These are phyloP conservation scores for Ageneiosus marmoratus DNA, from an alignment of 2,113 vertebrate genomes.

Conservation along the genomic window DNA sequence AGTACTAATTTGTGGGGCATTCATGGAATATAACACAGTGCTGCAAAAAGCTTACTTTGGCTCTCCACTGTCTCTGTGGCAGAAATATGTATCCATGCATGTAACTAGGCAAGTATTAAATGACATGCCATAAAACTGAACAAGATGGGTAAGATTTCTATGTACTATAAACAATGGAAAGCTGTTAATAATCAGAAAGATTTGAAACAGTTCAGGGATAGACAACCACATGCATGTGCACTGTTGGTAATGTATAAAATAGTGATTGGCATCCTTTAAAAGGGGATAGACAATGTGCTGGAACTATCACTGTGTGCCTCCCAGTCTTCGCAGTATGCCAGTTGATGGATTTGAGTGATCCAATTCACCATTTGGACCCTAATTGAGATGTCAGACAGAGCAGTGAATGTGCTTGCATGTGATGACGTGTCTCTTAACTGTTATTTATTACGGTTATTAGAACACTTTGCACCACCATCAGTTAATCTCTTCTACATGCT, in stretches of 20 bases:
- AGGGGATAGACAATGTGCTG: conserved; percentile 3
- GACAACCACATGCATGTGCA: conserved; percentile 12
- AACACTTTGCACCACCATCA: conserved; percentile 28
- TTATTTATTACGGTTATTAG: conserved; percentile 52
- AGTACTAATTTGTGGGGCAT: not conserved
- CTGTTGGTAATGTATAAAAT: conserved; percentile 3
- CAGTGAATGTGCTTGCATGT: conserved; percentile 27
- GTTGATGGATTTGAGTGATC: conserved; percentile 40
- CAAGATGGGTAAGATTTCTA: not conserved
- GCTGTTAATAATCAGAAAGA: not conserved
- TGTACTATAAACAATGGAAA: not conserved
- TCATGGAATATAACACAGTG: not conserved
- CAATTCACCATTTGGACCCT: conserved; percentile 35
- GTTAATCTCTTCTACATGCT: conserved; percentile 42
- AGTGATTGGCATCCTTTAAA: conserved; percentile 29
- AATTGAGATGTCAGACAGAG: conserved; percentile 42
- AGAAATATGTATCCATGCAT: not conserved
- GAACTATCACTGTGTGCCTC: not conserved
- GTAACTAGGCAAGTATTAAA: not conserved
- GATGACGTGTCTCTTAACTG: conserved; percentile 39
- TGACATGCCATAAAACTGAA: not conserved
- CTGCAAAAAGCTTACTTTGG: not conserved
- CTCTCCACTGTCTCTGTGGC: not conserved
- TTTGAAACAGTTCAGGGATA: conserved; percentile 1
- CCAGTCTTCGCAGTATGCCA: not conserved